Evolutionary conservation across 2,113 vertebrate genomes (phyloP).

Genomic region (Heliornis fulica): DNA sequence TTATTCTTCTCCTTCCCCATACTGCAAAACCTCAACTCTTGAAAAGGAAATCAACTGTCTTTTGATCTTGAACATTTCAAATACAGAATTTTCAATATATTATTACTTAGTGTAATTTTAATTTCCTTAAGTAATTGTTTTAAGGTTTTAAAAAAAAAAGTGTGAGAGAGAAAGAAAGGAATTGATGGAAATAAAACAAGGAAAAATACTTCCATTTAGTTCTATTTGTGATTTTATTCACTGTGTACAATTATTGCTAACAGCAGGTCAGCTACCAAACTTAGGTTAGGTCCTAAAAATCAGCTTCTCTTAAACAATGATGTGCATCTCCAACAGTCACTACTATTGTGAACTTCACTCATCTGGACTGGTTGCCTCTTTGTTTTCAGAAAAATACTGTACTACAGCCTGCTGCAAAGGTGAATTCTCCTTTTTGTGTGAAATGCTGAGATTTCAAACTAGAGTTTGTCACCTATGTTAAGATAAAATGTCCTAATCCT

Average conservation of each 20-base stretch:
- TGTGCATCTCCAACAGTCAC: background rate
- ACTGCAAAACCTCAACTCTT: background rate
- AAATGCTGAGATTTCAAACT: background rate
- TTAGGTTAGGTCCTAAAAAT: background rate
- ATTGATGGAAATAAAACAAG: background rate
- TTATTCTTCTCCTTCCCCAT: background rate
- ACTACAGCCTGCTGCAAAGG: background rate
- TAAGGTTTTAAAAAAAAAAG: background rate
- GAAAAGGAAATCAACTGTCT: background rate
- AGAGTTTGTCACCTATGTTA: background rate
- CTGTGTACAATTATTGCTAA: background rate
- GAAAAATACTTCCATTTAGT: background rate
- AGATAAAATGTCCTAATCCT: background rate
- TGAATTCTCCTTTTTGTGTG: background rate
- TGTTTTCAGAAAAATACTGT: background rate
- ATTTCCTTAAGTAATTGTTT: background rate
- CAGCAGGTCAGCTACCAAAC: background rate
- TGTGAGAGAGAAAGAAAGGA: rapidly evolving
- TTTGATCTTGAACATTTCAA: background rate
- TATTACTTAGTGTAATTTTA: background rate
- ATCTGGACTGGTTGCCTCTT: background rate
- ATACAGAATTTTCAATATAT: background rate
- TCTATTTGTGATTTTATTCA: background rate
- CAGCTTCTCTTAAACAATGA: background rate
- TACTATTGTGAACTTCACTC: background rate